phyloP scores from a whole-genome alignment of 2,113 vertebrate species.

The Brevimyrus niger region DNA sequence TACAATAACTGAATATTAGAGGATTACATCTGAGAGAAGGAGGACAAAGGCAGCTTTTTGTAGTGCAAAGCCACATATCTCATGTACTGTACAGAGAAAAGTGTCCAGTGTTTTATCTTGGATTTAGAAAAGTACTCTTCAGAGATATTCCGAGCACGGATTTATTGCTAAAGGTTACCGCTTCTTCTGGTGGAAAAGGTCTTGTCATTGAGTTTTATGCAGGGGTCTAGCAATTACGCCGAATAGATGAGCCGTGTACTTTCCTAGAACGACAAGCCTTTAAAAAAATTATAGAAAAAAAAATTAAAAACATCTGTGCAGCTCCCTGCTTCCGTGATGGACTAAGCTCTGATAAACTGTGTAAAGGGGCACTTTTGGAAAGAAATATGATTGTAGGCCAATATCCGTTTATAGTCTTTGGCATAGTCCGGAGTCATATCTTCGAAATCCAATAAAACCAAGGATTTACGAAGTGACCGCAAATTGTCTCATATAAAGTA shows the following conservation, averaged over 20 bases:
- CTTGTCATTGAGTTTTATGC: background rate
- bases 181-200: background rate
- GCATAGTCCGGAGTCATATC: constrained; percentile 1
- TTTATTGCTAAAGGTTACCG: background rate
- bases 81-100: background rate
- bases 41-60: background rate
- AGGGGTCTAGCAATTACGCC: background rate
- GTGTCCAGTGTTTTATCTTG: background rate
- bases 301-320: background rate
- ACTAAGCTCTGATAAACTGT: constrained; percentile 6
- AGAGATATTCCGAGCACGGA: background rate
- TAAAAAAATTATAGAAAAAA: background rate
- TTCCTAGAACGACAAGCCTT: background rate
- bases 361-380: background rate
- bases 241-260: background rate
- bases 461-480: background rate
- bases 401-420: constrained; percentile 16
- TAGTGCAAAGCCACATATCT: background rate
- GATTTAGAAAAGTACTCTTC: background rate
- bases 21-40: background rate
- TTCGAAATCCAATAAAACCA: background rate
- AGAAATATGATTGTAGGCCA: constrained; percentile 11
- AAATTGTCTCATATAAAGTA: background rate
- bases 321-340: background rate
- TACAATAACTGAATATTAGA: background rate